These are phyloP conservation scores for Hydrotaea cyrtoneurina DNA, from an alignment of 2,888 invertebrate genomes.

Conservation along the genomic window DNA sequence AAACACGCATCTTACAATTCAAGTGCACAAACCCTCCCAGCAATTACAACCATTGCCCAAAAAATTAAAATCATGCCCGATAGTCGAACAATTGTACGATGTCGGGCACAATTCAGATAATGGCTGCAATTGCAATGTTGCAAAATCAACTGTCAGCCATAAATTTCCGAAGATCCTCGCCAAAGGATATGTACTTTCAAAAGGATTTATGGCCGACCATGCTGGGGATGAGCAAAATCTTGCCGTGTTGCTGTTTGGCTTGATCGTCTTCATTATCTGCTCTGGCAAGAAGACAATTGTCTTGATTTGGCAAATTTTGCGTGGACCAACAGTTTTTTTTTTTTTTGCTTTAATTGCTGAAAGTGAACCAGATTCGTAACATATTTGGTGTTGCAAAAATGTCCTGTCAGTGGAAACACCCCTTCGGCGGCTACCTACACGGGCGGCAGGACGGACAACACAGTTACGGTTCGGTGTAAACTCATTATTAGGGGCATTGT, in stretches of 20 bases:
- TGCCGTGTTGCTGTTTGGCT: background rate
- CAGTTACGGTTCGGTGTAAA: background rate
- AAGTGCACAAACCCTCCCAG: constrained; percentile 63
- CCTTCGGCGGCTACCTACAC: background rate
- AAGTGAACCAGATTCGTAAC: constrained; percentile 4
- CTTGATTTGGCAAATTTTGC: background rate
- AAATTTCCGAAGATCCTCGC: constrained; percentile 22
- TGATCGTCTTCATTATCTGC: constrained; percentile 31
- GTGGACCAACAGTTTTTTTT: background rate
- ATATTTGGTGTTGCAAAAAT: constrained; percentile 19
- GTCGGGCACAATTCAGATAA: background rate
- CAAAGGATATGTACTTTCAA: constrained; percentile 6
- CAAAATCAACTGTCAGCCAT: constrained; percentile 45
- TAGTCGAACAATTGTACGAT: background rate
- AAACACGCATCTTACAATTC: constrained; percentile 9
- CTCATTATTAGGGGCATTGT: constrained; percentile 58
- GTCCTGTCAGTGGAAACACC: background rate
- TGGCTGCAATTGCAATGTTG: constrained; percentile 42
- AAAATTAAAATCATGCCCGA: background rate
- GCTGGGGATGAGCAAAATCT: background rate
- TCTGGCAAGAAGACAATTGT: constrained; percentile 2
- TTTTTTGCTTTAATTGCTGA: background rate
- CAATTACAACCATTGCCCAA: constrained; percentile 43
- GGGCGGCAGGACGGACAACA: background rate
- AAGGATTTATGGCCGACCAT: background rate